phyloP scores from a whole-genome alignment of 2,797 vertebrate genomes.

The Arrhamphus sclerolepis region DNA sequence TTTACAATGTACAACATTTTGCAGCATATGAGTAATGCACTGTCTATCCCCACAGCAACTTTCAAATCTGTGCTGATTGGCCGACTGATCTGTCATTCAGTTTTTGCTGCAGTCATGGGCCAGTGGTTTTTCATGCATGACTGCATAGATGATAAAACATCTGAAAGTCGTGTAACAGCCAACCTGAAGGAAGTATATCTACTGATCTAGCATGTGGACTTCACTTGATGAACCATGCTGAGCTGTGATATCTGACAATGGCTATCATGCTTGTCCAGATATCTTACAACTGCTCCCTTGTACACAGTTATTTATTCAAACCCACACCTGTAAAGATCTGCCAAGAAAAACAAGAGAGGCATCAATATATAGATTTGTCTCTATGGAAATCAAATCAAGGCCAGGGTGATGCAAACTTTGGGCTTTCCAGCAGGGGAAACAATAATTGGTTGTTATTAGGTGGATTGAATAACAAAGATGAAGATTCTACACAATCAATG shows the following conservation, averaged over 20 bases:
- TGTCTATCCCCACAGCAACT: not conserved
- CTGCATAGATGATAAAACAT: conserved; percentile 40
- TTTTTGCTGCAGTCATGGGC: conserved; percentile 35
- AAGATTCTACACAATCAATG: conserved; percentile 58
- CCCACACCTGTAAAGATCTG: conserved; percentile 55
- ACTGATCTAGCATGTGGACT: conserved; percentile 46
- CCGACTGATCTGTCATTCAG: conserved; percentile 17
- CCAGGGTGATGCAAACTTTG: conserved; percentile 1
- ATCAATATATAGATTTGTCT: conserved; percentile 68
- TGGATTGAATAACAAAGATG: conserved; percentile 61
- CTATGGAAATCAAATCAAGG: conserved; percentile 52
- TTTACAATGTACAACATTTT: not conserved
- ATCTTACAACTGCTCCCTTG: conserved; percentile 18
- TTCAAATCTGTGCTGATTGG: conserved; percentile 41
- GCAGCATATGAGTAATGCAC: too few species aligned
- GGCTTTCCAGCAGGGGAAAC: conserved; percentile 50
- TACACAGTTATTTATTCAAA: conserved; percentile 31
- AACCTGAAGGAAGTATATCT: conserved; percentile 48
- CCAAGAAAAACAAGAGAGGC: conserved; percentile 56
- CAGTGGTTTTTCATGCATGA: conserved; percentile 51
- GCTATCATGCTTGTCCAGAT: conserved; percentile 31
- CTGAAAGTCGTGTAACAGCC: conserved; percentile 59
- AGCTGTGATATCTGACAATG: conserved; percentile 26
- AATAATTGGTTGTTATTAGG: conserved; percentile 64
- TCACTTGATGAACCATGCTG: conserved; percentile 31